These are phyloP conservation scores for Sebastes aleutianus DNA, from an alignment of 2,797 vertebrate species.

Conservation along the genomic window DNA sequence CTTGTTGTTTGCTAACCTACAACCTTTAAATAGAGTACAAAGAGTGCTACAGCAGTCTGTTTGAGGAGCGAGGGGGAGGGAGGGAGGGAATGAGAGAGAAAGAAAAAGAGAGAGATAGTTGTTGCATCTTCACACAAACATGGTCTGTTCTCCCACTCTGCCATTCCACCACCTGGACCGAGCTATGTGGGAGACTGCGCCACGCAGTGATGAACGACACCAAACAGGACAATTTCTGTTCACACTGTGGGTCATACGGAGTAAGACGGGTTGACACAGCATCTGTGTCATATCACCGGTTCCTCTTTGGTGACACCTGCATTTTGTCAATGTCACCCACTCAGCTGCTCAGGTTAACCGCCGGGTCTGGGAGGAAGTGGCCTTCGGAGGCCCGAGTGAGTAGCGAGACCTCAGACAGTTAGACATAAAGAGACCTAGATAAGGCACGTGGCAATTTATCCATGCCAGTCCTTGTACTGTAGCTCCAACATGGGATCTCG, in stretches of 20 bases:
- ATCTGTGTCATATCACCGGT: slow-evolving; percentile 75
- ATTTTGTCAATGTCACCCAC: slow-evolving; percentile 79
- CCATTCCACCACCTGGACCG: slow-evolving; percentile 80
- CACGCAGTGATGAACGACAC: slow-evolving; percentile 73
- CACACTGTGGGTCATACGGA: slow-evolving; percentile 70
- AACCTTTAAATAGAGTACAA: slow-evolving; percentile 80
- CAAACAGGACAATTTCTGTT: slow-evolving; percentile 74
- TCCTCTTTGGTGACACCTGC: slow-evolving; percentile 73
- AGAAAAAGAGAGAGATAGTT: slow-evolving; percentile 73
- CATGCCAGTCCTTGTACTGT: slow-evolving; percentile 73
- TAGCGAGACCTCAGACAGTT: slow-evolving; percentile 67
- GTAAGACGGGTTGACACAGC: slow-evolving; percentile 64
- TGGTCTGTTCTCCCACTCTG: slow-evolving; percentile 82
- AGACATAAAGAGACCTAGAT: slow-evolving; percentile 78
- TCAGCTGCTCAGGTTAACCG: slow-evolving; percentile 74
- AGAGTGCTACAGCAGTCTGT: slow-evolving; percentile 69
- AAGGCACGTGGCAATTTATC: slow-evolving; percentile 79
- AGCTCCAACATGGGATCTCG: slow-evolving; percentile 78
- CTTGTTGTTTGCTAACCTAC: slow-evolving; percentile 75
- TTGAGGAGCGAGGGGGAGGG: slow-evolving; percentile 43
- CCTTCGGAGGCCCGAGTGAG: slow-evolving; percentile 58
- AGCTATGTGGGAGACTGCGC: slow-evolving; percentile 74
- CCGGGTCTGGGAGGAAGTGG: slow-evolving; percentile 68
- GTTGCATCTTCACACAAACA: slow-evolving; percentile 84
- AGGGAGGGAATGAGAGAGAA: slow-evolving; percentile 41